These are phyloP conservation scores for Latheticus oryzae DNA, from an alignment of 2,888 invertebrate genomes.

Conservation along the genomic window DNA sequence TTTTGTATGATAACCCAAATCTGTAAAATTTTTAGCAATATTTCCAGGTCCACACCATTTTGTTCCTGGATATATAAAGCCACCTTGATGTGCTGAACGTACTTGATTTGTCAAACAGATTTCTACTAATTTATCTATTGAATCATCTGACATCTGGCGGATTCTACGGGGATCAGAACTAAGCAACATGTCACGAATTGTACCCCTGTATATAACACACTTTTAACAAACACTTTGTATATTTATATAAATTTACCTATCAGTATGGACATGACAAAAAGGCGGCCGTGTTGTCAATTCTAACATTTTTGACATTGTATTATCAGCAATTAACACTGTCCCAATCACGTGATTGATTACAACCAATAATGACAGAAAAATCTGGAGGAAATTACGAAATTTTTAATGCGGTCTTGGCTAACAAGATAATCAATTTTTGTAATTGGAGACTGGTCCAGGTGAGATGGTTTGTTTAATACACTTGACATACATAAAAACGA, in stretches of 20 bases:
- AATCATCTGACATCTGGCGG: conserved; percentile 72
- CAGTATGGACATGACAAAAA: conserved; percentile 72
- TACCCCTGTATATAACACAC: conserved; percentile 64
- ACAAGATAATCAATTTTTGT: not conserved
- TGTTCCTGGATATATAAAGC: conserved; percentile 77
- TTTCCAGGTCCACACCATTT: conserved; percentile 84
- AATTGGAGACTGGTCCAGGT: not conserved
- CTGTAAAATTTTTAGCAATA: conserved; percentile 71
- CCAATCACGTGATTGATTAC: conserved; percentile 22
- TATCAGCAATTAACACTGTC: conserved; percentile 72
- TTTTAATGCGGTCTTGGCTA: conserved; percentile 30
- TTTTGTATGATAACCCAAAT: conserved; percentile 72
- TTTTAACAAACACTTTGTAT: not conserved
- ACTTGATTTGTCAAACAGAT: conserved; percentile 66
- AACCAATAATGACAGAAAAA: no score
- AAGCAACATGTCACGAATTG: conserved; percentile 71
- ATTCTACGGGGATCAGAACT: conserved; percentile 70
- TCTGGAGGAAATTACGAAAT: conserved; percentile 11
- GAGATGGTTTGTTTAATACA: not conserved
- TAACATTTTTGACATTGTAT: conserved; percentile 73
- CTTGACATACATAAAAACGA: not conserved
- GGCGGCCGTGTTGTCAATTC: conserved; percentile 72
- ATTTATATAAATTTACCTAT: no score
- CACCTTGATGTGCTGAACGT: conserved; percentile 59
- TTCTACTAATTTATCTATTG: conserved; percentile 70